These are phyloP conservation scores for Hylomyscus alleni DNA, from an alignment of 2,797 vertebrate genomes.

Conservation along the genomic window DNA sequence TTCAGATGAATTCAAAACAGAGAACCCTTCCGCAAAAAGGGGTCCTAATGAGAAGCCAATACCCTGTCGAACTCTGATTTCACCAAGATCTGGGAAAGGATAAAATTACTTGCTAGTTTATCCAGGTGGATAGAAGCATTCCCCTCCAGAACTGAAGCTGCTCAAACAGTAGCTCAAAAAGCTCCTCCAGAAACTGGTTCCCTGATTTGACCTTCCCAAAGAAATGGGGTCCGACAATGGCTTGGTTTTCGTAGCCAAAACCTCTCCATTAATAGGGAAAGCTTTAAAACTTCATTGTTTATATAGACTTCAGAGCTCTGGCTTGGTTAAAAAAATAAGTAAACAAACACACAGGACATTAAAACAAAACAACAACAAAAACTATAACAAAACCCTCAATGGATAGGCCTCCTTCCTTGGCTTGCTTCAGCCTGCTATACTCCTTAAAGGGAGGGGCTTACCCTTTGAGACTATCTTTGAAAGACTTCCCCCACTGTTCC, in stretches of 20 bases:
- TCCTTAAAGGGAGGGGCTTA: background rate
- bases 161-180: background rate
- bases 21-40: background rate
- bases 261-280: background rate
- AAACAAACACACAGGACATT: background rate
- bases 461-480: background rate
- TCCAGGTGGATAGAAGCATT: background rate
- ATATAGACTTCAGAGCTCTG: background rate
- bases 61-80: background rate
- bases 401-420: background rate
- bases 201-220: background rate
- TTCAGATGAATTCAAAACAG: background rate
- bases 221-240: background rate
- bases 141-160: background rate
- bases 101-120: background rate
- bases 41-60: background rate
- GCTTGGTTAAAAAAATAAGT: background rate
- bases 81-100: background rate
- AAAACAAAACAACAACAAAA: background rate
- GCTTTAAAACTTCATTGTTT: background rate
- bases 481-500: background rate
- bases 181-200: background rate
- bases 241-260: background rate
- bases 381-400: background rate
- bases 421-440: background rate